These are phyloP conservation scores for Elaphurus davidianus DNA, from an alignment of 2,113 vertebrate species.

Conservation along the genomic window DNA sequence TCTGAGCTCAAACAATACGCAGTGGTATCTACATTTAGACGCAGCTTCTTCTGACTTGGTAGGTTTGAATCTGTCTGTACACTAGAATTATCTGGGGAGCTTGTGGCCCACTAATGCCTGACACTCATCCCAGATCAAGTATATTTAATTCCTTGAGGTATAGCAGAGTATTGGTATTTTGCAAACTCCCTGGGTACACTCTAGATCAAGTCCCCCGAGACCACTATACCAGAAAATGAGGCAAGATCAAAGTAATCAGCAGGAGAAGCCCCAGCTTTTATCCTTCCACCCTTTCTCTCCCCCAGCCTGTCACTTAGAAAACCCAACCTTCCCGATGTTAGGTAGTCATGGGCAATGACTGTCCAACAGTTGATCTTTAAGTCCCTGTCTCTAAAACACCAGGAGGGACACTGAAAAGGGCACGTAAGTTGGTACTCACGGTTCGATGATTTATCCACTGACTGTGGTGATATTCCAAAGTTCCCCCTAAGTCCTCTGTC, in stretches of 20 bases:
- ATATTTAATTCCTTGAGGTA: neutral
- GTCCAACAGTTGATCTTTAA: neutral
- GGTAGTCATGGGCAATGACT: neutral
- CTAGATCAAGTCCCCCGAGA: neutral
- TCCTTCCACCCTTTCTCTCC: neutral
- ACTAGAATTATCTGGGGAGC: neutral
- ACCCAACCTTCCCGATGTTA: neutral
- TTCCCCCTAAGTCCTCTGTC: conserved; percentile 92
- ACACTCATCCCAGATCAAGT: neutral
- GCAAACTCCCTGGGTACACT: neutral
- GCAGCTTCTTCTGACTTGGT: neutral
- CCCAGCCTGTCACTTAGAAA: neutral
- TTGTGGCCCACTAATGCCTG: neutral
- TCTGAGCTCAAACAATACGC: neutral
- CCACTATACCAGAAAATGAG: neutral
- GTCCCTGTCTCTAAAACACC: neutral
- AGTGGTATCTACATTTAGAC: neutral
- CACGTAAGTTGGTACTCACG: conserved; percentile 81
- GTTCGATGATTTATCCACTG: conserved; percentile 97
- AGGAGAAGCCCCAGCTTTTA: neutral
- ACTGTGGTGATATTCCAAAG: conserved; percentile 92
- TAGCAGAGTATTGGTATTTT: neutral
- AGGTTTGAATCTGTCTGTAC: neutral
- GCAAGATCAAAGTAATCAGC: neutral
- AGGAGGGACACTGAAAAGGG: neutral